phyloP scores from a whole-genome alignment of 2,113 vertebrate species.

The Pongo abelii region DNA sequence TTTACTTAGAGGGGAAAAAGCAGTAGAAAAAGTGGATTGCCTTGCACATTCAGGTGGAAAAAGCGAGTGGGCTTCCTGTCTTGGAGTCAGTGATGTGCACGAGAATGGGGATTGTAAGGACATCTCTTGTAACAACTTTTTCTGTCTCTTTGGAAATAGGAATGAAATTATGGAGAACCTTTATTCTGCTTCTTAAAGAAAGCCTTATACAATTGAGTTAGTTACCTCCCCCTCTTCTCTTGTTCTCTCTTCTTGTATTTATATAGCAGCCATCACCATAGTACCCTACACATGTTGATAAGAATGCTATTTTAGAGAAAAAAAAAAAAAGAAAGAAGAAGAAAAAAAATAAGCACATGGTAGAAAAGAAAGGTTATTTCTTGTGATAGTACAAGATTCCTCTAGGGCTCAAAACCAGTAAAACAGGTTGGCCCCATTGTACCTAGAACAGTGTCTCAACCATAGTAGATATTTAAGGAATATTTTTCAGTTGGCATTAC shows the following conservation, averaged over 20 bases:
- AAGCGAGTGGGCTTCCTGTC: neutral
- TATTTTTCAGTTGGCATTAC: neutral
- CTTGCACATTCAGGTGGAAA: neutral
- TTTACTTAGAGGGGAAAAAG: constrained; percentile 73
- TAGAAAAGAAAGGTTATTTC: neutral
- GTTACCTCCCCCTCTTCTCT: constrained; percentile 64
- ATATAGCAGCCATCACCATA: constrained; percentile 67
- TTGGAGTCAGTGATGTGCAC: neutral
- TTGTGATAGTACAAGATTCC: neutral
- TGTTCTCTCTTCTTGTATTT: constrained; percentile 74
- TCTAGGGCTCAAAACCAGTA: neutral
- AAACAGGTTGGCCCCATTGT: neutral
- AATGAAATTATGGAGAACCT: constrained; percentile 47
- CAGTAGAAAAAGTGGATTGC: neutral
- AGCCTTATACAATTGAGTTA: constrained; percentile 61
- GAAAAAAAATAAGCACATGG: too few species aligned
- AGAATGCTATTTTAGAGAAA: constrained; percentile 43
- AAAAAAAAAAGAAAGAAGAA: neutral
- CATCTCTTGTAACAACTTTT: neutral
- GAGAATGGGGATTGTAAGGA: neutral
- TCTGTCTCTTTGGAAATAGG: constrained; percentile 27
- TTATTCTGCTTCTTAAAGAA: constrained; percentile 62
- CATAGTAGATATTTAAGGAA: neutral
- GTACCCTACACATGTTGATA: constrained; percentile 47
- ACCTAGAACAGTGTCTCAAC: neutral